A percentile compares a stretch with the other conserved stretches of the same genome.
phyloP scores from a whole-genome alignment of 2,113 vertebrate species.

The Gavia stellata region DNA sequence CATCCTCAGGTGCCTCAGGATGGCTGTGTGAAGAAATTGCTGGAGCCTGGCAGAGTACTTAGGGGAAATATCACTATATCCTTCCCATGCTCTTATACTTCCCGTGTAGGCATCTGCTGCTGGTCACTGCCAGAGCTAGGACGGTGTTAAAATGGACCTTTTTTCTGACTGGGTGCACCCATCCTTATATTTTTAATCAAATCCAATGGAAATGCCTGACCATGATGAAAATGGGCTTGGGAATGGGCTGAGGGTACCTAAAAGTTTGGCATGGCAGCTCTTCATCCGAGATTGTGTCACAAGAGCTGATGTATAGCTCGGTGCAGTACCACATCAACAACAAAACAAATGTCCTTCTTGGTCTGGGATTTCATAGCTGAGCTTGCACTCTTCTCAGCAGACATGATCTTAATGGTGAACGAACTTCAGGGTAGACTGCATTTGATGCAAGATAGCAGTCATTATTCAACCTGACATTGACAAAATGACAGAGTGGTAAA shows the following conservation, averaged over 20 bases:
- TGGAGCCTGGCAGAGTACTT: neutral
- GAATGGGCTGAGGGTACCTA: neutral
- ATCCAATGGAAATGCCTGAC: neutral
- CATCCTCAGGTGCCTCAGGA: neutral
- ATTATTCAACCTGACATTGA: conserved; percentile 64
- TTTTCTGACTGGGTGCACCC: neutral
- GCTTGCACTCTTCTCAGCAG: conserved; percentile 39
- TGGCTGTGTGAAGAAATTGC: neutral
- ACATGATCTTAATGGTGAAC: conserved; percentile 30
- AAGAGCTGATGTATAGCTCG: neutral
- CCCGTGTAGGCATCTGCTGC: neutral
- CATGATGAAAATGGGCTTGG: neutral
- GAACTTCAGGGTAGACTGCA: conserved; percentile 65
- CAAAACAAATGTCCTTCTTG: conserved; percentile 31
- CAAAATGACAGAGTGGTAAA: conserved; percentile 58
- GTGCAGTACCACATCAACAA: neutral
- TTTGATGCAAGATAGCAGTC: conserved; percentile 58
- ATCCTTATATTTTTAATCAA: neutral
- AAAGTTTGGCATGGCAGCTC: neutral
- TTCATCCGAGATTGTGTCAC: neutral
- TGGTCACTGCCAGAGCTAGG: neutral
- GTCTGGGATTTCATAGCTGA: conserved; percentile 41
- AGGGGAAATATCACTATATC: neutral
- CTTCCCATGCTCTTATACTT: neutral
- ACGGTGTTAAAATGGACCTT: neutral